phyloP scores from a whole-genome alignment of 2,113 vertebrate genomes.

The Jaculus jaculus region DNA sequence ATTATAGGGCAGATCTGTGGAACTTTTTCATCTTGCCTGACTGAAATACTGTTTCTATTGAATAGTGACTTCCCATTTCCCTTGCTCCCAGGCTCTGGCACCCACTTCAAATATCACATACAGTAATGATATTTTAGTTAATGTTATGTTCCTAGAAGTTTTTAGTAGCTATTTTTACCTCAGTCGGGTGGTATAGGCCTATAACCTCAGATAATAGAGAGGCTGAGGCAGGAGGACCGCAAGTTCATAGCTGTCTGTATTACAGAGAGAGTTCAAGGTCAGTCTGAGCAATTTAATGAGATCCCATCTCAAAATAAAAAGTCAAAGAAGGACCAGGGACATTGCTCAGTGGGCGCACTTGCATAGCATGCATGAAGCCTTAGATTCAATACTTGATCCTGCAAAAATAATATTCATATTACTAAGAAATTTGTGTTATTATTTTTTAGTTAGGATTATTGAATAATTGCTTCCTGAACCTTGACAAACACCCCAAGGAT shows the following conservation, averaged over 20 bases:
- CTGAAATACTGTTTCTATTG: background rate
- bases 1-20: background rate
- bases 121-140: conserved; percentile 24
- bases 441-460: conserved; percentile 28
- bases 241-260: background rate
- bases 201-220: background rate
- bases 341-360: background rate
- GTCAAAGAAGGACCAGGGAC: background rate
- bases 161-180: background rate
- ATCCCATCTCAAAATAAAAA: background rate
- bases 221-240: background rate
- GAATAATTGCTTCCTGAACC: conserved; percentile 55
- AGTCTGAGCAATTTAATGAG: background rate
- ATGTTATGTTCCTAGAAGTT: conserved; percentile 1
- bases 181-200: background rate
- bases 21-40: background rate
- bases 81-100: background rate
- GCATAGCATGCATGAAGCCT: background rate
- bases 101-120: background rate
- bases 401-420: background rate
- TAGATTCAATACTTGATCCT: background rate
- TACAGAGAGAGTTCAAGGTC: background rate
- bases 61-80: background rate
- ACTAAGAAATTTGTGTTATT: background rate
- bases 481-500: conserved; percentile 24